Base-by-base conservation (phyloP, 1,140 invertebrate genomes). In the Drosophila santomea region DNA sequence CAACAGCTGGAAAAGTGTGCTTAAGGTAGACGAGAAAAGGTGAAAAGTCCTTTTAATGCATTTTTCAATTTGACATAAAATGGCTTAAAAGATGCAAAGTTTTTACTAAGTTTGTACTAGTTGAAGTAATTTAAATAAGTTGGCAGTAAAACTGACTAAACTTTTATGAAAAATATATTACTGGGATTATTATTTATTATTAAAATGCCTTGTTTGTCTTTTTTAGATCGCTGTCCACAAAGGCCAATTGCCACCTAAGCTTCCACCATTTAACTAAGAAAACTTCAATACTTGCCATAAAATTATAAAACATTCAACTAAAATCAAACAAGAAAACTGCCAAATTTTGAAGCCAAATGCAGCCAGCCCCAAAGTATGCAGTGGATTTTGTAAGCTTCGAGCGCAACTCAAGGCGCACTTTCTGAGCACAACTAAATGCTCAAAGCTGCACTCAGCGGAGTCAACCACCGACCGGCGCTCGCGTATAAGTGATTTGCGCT, bases 201-300 rank as follows among this genome's bases (percentile, higher is more conserved):
- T 17, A 17, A 20, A 12, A 36, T 7, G 20, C 11, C 14, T 28
- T 25, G 15, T 10, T 28, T 50, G 2, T 68, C 25, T 35, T 1
- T 79, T 83, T 7, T 64, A 83, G 80, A 32, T 71, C 60, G 39
- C 25, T 50, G 50, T 20, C 50, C 55, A 43, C 48, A 4, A 55
- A 51, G 47, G 39, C 61, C 47, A 64, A 74, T 52, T 66, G 75
- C 72, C 68, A 77, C 62, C 32, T 79, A 60, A 75, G 80, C 80
- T 83, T 83, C 80, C 80, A 83, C 45, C 14, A 4, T 4, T 14
- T 36, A 15, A 57, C 1, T 25, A 59, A 45, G 7, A n/a, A 32
- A 39, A 12, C 35, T 48, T 20, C 11, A 12, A 20, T 52, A 60
- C 71, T 84, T 73, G 76, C 77, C 76, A 84, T 80, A 76, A 32